These are phyloP conservation scores for Cephus pygmeus DNA, from an alignment of 2,888 invertebrate species.

Conservation along the genomic window DNA sequence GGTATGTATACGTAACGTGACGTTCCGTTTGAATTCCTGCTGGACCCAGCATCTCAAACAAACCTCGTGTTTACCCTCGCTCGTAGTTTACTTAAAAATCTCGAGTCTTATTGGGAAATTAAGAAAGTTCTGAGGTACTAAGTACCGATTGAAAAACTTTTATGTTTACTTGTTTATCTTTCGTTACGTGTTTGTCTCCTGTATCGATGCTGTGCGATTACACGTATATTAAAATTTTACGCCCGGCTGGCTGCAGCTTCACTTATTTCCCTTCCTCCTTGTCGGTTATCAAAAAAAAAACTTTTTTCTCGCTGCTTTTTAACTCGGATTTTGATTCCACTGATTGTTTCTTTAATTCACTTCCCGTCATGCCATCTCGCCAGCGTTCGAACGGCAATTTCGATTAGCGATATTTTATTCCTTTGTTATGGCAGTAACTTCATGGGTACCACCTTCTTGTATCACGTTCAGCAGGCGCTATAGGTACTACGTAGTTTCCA, in stretches of 20 bases:
- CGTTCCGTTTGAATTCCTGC: too few species aligned
- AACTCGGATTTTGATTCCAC: neutral
- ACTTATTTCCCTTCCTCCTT: constrained; percentile 1
- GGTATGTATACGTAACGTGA: neutral
- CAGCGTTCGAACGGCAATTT: neutral
- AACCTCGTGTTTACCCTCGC: neutral
- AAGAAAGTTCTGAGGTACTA: neutral
- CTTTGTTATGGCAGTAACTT: neutral
- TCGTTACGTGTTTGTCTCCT: neutral
- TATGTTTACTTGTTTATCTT: neutral
- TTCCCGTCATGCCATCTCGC: neutral
- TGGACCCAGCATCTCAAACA: neutral
- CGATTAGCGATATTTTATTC: neutral
- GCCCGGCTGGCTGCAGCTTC: constrained; percentile 7
- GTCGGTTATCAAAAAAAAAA: neutral
- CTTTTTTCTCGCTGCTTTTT: constrained; percentile 6
- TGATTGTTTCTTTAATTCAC: constrained; percentile 13
- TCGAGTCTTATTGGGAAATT: neutral
- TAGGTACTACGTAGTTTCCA: neutral
- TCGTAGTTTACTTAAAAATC: neutral
- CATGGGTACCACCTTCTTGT: neutral
- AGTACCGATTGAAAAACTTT: neutral
- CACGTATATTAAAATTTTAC: constrained; percentile 24
- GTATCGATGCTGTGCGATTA: constrained; percentile 11
- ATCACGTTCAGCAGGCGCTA: neutral